Conservation (phyloP, 2,888 invertebrate genomes). For the Torymus texanus region DNA sequence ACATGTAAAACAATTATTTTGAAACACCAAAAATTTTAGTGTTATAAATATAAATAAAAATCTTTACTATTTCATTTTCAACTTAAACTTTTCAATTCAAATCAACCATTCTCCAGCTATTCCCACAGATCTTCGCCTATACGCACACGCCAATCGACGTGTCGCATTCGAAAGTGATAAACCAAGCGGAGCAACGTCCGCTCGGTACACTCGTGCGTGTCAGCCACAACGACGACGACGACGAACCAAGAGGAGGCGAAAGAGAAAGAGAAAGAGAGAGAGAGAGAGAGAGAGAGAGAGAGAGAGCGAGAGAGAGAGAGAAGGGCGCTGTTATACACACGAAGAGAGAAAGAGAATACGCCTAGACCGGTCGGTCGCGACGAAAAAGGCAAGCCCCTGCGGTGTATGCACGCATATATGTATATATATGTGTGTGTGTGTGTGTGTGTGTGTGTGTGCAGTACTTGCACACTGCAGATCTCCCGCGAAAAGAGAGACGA, state of each 20-base stretch:
- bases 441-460: too few species aligned
- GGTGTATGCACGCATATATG: neutral
- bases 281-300: neutral
- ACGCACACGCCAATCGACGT: neutral
- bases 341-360: constrained; percentile 25
- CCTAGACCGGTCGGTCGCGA: constrained; percentile 50
- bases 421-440: too few species aligned
- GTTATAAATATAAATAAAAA: too few species aligned
- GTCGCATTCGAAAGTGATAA: constrained; percentile 47
- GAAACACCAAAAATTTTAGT: too few species aligned
- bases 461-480: too few species aligned
- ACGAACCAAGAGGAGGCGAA: constrained; percentile 28
- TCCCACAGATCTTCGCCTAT: too few species aligned
- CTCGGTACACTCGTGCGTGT: too few species aligned
- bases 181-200: constrained; percentile 18
- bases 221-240: constrained; percentile 28
- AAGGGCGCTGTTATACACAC: neutral
- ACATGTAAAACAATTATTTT: too few species aligned
- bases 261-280: constrained; percentile 4
- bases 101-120: too few species aligned
- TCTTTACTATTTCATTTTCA: too few species aligned
- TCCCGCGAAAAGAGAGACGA: neutral
- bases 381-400: constrained; percentile 36
- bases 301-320: neutral
- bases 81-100: too few species aligned